phyloP scores from a whole-genome alignment of 2,797 vertebrate genomes.

The Crypturellus tataupa region DNA sequence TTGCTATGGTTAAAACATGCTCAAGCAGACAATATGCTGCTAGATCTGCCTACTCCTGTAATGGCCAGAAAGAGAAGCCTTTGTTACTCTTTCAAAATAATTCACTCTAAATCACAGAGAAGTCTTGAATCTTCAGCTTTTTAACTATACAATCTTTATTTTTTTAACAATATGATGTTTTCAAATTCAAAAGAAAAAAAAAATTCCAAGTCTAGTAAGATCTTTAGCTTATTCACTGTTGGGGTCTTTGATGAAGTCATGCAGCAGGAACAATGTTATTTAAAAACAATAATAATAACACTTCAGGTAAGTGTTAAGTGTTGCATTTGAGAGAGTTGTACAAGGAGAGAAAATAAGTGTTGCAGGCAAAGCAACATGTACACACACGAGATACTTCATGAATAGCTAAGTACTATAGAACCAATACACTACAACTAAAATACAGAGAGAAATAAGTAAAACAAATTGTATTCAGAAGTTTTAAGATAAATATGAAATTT shows the following conservation, averaged over 20 bases:
- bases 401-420: neutral
- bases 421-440: neutral
- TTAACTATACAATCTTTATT: neutral
- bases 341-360: neutral
- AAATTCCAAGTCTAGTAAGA: neutral
- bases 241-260: neutral
- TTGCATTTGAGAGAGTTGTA: neutral
- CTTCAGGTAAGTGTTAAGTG: neutral
- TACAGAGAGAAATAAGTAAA: neutral
- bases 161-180: neutral
- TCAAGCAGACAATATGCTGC: neutral
- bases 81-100: neutral
- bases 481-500: neutral
- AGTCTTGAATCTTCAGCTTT: neutral
- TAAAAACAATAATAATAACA: neutral
- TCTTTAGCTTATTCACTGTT: neutral
- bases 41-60: neutral
- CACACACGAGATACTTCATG: neutral
- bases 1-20: neutral
- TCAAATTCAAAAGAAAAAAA: neutral
- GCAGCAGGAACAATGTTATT: neutral
- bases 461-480: neutral
- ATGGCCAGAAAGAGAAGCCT: neutral
- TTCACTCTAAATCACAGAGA: neutral
- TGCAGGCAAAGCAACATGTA: neutral